A percentile compares a stretch with the other conserved stretches of the same genome.
Conservation (phyloP, 2,797 vertebrate species). For the Characodon lateralis region DNA sequence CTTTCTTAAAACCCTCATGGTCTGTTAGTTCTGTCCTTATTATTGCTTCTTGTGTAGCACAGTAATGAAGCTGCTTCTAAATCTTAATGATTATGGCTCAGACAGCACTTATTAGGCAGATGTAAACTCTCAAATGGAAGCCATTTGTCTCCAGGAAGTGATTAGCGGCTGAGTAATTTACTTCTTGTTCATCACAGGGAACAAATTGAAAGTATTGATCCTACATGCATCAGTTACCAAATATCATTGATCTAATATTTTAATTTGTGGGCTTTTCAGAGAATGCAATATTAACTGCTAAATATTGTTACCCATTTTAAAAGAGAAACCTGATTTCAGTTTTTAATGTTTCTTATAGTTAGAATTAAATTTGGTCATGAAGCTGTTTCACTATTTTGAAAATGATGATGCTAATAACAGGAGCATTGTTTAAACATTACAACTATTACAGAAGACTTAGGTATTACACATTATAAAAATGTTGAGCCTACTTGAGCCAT, state of each 20-base stretch:
- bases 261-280: background rate
- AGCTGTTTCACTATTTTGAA: background rate
- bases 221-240: conserved; percentile 13
- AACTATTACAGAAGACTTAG: conserved; percentile 15
- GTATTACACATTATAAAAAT: conserved; percentile 27
- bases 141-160: conserved; percentile 26
- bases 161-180: conserved; percentile 41
- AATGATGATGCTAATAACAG: conserved; percentile 17
- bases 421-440: conserved; percentile 23
- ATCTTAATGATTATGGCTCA: conserved; percentile 35
- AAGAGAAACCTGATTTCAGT: background rate
- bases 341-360: background rate
- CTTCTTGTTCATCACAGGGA: conserved; percentile 19
- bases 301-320: background rate
- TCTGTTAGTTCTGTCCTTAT: conserved; percentile 8
- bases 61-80: conserved; percentile 34
- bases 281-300: background rate
- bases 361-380: conserved; percentile 1
- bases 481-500: conserved; percentile 19
- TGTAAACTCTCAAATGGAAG: conserved; percentile 35
- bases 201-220: conserved; percentile 27
- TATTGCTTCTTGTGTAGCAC: conserved; percentile 36
- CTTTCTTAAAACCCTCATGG: conserved; percentile 14
- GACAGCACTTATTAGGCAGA: conserved; percentile 29
- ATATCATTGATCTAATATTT: conserved; percentile 22